Evolutionary conservation across 2,797 vertebrate genomes (phyloP), one percentile per base, ranked within the genome.

Genomic region (Lithobates sylvaticus): DNA sequence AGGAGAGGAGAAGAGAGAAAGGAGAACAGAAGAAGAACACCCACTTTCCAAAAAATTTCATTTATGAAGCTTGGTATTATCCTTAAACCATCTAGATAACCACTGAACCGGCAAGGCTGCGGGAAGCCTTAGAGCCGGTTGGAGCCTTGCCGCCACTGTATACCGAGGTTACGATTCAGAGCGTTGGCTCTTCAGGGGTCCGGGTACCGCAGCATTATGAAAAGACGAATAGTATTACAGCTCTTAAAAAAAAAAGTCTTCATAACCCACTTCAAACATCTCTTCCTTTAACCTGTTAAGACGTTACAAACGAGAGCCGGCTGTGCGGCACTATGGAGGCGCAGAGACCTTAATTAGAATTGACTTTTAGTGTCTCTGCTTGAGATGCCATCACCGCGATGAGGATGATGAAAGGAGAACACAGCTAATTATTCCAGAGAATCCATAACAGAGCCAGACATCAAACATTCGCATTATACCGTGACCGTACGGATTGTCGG

Each of bases 321-420:
- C 13, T 54, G 73, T 10, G 27, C 32, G 18, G 16, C n/a, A 3
- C n/a, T 50, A 18, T 2, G 50, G 3, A 13, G 50, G 16, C 50
- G 50, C 50, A 4, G 27, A 61, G 74, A 34, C 50, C 2, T 10
- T 76, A 23, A 58, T 34, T 50, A 34, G 74, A 58, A 10, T 54
- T 47, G 74, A 27, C 42, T 76, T 61, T 54, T 54, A 26, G 5
- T 21, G 16, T 21, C 68, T 18, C 68, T 18, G n/a, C 16, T n/a
- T 54, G 50, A 58, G 29, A 23, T 34, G 44, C 74, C 21, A 54
- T 18, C 3, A n/a, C 42, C 12, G 39, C 42, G 10, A 47, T 18
- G 44, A 58, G 74, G 21, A 77, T 42, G 54, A 77, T 77, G 61
- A 61, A 26, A 77, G 76, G 23, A 65, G 32, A 77, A 65, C 34